Conservation (phyloP, 1,140 invertebrate genomes). For the Drosophila ananassae region DNA sequence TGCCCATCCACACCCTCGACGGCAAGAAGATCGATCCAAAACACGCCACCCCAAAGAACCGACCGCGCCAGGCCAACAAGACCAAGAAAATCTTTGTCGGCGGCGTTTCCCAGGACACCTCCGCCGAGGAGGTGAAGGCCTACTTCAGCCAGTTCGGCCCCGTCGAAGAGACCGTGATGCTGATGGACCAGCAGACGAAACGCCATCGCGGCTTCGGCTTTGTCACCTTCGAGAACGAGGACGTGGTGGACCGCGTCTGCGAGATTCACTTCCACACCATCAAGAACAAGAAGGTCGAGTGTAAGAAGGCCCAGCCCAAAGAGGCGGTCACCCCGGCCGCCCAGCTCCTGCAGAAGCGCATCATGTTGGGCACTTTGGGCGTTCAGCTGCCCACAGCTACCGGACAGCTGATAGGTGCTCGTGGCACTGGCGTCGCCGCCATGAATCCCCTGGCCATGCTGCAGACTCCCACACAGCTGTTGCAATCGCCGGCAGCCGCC, state of each 20-base stretch:
- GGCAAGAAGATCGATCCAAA: conserved; percentile 98
- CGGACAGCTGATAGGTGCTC: conserved; percentile 81
- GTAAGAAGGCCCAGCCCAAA: conserved; percentile 96
- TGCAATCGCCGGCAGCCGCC: conserved; percentile 85
- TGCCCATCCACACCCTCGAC: conserved; percentile 95
- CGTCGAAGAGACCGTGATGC: conserved; percentile 96
- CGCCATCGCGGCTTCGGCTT: conserved; percentile 95
- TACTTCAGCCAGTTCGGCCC: conserved; percentile 96
- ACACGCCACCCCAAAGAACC: conserved; percentile 95
- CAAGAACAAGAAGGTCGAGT: conserved; percentile 97
- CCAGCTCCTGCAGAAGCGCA: conserved; percentile 89
- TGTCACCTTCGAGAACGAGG: conserved; percentile 96
- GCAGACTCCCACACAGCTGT: conserved; percentile 85
- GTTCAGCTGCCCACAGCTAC: conserved; percentile 86
- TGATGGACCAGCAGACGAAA: conserved; percentile 97
- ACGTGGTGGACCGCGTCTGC: conserved; percentile 95
- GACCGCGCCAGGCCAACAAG: conserved; percentile 92
- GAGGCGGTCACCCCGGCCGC: conserved; percentile 91
- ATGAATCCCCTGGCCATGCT: conserved; percentile 87
- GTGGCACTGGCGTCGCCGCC: conserved; percentile 85
- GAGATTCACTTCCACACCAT: conserved; percentile 97
- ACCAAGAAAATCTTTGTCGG: conserved; percentile 97
- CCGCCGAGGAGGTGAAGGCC: conserved; percentile 94
- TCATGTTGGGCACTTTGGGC: conserved; percentile 89
- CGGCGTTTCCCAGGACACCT: conserved; percentile 95